These are phyloP conservation scores for Ibycter americanus DNA, from an alignment of 2,797 vertebrate genomes.

Conservation along the genomic window DNA sequence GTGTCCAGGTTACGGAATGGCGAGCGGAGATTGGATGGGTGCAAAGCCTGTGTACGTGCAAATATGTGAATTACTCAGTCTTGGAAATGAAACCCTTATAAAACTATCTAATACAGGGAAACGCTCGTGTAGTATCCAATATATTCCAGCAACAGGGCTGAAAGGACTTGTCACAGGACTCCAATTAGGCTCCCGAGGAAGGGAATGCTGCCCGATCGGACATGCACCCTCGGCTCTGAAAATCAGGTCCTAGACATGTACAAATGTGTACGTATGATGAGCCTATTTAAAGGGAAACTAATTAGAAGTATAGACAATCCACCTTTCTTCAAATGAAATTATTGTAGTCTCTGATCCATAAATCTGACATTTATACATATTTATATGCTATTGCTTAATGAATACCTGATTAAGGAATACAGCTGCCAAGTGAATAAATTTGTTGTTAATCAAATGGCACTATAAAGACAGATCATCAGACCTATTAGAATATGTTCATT, in stretches of 20 bases:
- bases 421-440: conserved; percentile 76
- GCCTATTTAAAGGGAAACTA: conserved; percentile 19
- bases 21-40: neutral
- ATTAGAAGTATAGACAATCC: conserved; percentile 49
- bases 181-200: neutral
- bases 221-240: neutral
- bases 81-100: neutral
- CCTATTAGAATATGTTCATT: conserved; percentile 73
- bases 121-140: neutral
- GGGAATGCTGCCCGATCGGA: neutral
- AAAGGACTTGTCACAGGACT: neutral
- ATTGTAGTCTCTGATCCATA: conserved; percentile 64
- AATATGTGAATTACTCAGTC: neutral
- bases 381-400: conserved; percentile 71
- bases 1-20: neutral
- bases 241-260: neutral
- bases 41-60: neutral
- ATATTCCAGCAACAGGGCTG: neutral
- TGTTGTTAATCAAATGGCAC: conserved; percentile 74
- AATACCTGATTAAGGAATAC: conserved; percentile 76
- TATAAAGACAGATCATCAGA: conserved; percentile 73
- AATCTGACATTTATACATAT: conserved; percentile 75
- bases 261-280: neutral
- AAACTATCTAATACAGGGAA: neutral
- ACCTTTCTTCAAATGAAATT: conserved; percentile 62